These are phyloP conservation scores for Nasonia giraulti DNA, from an alignment of 1,140 invertebrate genomes.

Conservation along the genomic window DNA sequence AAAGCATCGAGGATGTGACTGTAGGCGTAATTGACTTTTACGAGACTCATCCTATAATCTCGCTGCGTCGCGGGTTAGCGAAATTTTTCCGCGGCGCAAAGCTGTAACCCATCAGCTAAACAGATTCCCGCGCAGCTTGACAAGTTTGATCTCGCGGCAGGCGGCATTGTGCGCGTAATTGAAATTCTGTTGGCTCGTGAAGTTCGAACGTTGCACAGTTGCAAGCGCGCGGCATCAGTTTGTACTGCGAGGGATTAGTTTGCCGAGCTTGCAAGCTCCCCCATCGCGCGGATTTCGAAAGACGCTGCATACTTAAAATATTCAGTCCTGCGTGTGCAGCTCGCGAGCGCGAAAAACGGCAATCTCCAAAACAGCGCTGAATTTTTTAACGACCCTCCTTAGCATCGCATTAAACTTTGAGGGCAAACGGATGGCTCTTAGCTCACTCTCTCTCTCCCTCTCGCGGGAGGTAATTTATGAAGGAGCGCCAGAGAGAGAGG, in stretches of 20 bases:
- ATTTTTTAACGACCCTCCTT: background rate
- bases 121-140: background rate
- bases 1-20: too few relatives aligned
- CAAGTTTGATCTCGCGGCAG: background rate
- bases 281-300: background rate
- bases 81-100: background rate
- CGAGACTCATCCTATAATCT: too few relatives aligned
- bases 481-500: background rate
- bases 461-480: slow-evolving; percentile 18
- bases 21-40: too few relatives aligned
- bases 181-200: background rate
- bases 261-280: background rate
- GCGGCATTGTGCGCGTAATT: background rate
- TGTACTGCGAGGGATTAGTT: background rate
- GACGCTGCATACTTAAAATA: background rate
- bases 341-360: background rate
- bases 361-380: background rate
- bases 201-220: background rate
- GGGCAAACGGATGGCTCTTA: background rate
- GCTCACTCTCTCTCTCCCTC: background rate
- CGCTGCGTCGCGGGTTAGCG: too few relatives aligned
- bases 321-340: background rate
- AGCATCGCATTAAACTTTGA: background rate
- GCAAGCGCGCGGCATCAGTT: background rate
- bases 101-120: background rate